phyloP scores from a whole-genome alignment of 2,888 invertebrate species.

The Campaea margaritaria region DNA sequence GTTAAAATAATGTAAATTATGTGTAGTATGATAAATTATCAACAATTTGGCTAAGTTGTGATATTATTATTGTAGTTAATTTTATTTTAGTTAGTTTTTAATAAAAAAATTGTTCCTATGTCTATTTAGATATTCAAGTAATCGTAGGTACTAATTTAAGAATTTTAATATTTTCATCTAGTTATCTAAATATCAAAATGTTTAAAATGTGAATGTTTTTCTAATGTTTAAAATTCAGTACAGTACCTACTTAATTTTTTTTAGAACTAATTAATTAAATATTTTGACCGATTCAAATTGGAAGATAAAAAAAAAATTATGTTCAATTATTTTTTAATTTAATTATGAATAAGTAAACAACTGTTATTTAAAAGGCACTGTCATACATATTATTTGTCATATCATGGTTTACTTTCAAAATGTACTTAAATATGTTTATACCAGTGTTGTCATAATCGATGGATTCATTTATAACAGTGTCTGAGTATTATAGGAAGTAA shows the following conservation, averaged over 20 bases:
- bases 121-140: conserved; percentile 7
- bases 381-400: not conserved
- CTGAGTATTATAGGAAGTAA: conserved; percentile 54
- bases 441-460: conserved; percentile 35
- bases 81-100: conserved; percentile 9
- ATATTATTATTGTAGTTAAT: conserved; percentile 28
- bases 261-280: too few species aligned
- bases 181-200: too few species aligned
- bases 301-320: too few species aligned
- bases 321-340: too few species aligned
- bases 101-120: conserved; percentile 26
- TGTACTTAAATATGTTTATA: conserved; percentile 43
- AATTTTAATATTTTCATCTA: too few species aligned
- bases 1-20: conserved; percentile 54
- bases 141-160: too few species aligned
- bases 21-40: conserved; percentile 72
- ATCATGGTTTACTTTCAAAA: conserved; percentile 10
- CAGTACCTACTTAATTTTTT: too few species aligned
- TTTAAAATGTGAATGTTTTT: too few species aligned
- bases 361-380: conserved; percentile 12
- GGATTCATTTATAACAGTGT: conserved; percentile 47
- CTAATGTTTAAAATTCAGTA: too few species aligned
- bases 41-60: conserved; percentile 42
- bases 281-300: too few species aligned
- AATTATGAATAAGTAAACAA: too few species aligned